These are phyloP conservation scores for Oncorhynchus kisutch DNA, from an alignment of 2,113 vertebrate genomes.

Conservation along the genomic window DNA sequence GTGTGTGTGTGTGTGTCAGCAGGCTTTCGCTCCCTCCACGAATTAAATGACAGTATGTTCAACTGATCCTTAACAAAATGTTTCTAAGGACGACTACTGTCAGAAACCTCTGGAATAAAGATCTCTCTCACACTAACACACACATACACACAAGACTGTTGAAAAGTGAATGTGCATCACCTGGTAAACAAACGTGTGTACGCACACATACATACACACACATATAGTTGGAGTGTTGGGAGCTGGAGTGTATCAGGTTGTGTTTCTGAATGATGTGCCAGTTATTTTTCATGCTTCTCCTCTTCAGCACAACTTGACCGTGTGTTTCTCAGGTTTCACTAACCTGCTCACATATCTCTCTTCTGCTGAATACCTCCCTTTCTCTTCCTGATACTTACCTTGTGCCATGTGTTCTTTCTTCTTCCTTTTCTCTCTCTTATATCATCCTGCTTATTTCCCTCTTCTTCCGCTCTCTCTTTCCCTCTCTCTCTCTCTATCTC, in stretches of 20 bases:
- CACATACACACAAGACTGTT: not conserved
- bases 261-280: slow-evolving; percentile 4
- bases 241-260: not conserved
- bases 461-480: not conserved
- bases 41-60: slow-evolving; percentile 15
- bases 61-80: slow-evolving; percentile 12
- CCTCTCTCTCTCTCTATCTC: slow-evolving; percentile 9
- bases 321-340: slow-evolving; percentile 36
- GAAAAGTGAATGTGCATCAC: not conserved
- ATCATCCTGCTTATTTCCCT: not conserved
- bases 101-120: not conserved
- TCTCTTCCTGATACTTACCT: slow-evolving; percentile 52
- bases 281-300: slow-evolving; percentile 3
- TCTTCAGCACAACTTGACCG: slow-evolving; percentile 4
- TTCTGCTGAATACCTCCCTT: slow-evolving; percentile 39
- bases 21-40: slow-evolving; percentile 15
- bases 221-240: not conserved
- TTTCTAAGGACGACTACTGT: slow-evolving; percentile 1
- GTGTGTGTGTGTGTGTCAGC: not conserved
- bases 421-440: slow-evolving; percentile 24
- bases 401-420: slow-evolving; percentile 43
- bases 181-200: slow-evolving; percentile 8
- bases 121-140: not conserved
- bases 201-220: slow-evolving; percentile 1
- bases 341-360: slow-evolving; percentile 36